Evolutionary conservation across 2,797 vertebrate species (phyloP).

Genomic region (Phrynocephalus vlangalii): DNA sequence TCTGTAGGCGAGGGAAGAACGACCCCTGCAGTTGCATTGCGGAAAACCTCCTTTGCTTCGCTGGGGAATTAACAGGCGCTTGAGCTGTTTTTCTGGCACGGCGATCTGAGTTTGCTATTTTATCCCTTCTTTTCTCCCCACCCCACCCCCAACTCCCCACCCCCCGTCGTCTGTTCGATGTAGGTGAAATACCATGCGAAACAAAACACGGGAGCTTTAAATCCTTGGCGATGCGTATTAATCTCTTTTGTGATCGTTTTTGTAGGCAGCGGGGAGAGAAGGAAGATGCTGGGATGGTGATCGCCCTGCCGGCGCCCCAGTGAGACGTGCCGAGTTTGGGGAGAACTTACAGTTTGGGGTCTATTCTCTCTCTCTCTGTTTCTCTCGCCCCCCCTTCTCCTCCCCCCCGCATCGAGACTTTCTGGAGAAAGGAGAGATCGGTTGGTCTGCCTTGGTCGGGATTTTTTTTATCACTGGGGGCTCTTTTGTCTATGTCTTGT

Average conservation of each 20-base stretch:
- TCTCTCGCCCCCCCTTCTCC: no score
- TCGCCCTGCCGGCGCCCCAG: slow-evolving; percentile 59
- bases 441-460: slow-evolving; percentile 20
- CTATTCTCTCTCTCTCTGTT: no score
- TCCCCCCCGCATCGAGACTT: slow-evolving; percentile 64
- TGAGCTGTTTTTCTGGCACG: slow-evolving; percentile 37
- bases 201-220: not conserved
- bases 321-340: slow-evolving; percentile 74
- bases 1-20: slow-evolving; percentile 75
- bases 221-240: slow-evolving; percentile 49
- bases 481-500: slow-evolving; percentile 79
- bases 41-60: slow-evolving; percentile 61
- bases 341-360: slow-evolving; percentile 64
- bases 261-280: slow-evolving; percentile 53
- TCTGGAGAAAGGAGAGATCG: slow-evolving; percentile 52
- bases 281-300: slow-evolving; percentile 26
- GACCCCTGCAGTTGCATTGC: slow-evolving; percentile 81
- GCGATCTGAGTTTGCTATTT: not conserved
- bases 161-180: not conserved
- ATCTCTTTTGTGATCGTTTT: slow-evolving; percentile 63
- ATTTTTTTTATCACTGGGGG: not conserved
- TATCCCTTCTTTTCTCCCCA: not conserved
- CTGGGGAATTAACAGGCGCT: slow-evolving; percentile 46
- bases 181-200: not conserved
- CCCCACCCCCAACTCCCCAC: not conserved